Evolutionary conservation across 2,797 vertebrate species (phyloP).

Genomic region (Macrochelys suwanniensis): DNA sequence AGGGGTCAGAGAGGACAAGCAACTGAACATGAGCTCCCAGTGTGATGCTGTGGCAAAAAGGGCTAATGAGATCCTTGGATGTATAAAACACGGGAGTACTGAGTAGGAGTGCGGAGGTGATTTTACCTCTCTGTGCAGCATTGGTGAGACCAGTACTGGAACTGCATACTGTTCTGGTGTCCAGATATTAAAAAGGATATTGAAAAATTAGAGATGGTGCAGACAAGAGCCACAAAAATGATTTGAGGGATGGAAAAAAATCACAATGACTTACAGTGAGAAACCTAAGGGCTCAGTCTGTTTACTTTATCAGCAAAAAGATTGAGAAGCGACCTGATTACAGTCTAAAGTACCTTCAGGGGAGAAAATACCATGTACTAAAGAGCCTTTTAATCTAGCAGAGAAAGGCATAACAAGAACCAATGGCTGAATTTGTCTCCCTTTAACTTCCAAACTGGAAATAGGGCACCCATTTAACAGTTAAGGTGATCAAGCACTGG

Average conservation of each 20-base stretch:
- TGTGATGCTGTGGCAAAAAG: background rate
- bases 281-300: background rate
- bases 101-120: background rate
- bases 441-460: background rate
- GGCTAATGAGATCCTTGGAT: background rate
- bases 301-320: background rate
- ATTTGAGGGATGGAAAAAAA: background rate
- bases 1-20: background rate
- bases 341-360: background rate
- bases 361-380: background rate
- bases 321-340: background rate
- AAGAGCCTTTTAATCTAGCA: background rate
- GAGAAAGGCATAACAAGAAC: background rate
- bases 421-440: background rate
- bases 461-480: background rate
- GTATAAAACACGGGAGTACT: background rate
- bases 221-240: background rate
- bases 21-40: background rate
- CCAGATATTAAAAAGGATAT: background rate
- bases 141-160: background rate
- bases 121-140: background rate
- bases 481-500: background rate
- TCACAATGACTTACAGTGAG: background rate
- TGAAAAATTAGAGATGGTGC: background rate
- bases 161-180: background rate